A percentile compares a stretch with the other conserved stretches of the same genome.
Evolutionary conservation across 2,797 vertebrate species (phyloP).

Genomic region (Kryptolebias ocellatus): DNA sequence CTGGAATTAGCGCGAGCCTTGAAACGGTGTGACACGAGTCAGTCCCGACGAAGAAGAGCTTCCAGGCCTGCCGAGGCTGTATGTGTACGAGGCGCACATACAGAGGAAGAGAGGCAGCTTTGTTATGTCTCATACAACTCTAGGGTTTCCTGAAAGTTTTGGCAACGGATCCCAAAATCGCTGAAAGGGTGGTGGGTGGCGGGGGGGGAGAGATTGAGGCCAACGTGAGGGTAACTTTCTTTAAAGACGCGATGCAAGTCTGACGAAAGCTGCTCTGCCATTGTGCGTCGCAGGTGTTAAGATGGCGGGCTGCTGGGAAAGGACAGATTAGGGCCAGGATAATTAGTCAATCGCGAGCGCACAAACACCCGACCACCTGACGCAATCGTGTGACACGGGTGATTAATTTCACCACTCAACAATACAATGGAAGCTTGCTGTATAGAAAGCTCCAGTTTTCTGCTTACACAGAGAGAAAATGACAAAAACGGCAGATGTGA

Average conservation of each 20-base stretch:
- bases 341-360: background rate
- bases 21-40: constrained; percentile 45
- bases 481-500: background rate
- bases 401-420: background rate
- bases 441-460: background rate
- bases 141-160: constrained; percentile 77
- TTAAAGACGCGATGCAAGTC: constrained; percentile 33
- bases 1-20: constrained; percentile 54
- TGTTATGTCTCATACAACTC: constrained; percentile 77
- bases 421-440: background rate
- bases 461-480: background rate
- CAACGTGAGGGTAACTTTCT: constrained; percentile 47
- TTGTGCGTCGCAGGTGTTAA: constrained; percentile 25
- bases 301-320: constrained; percentile 6
- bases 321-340: constrained; percentile 27
- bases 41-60: constrained; percentile 44
- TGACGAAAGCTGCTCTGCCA: constrained; percentile 24
- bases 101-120: constrained; percentile 66
- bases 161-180: constrained; percentile 62
- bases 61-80: constrained; percentile 48
- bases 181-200: constrained; percentile 27
- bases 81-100: constrained; percentile 52
- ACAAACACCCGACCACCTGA: background rate
- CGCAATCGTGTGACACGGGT: background rate
- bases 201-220: constrained; percentile 26